Evolutionary conservation across 2,888 invertebrate species (phyloP).

Genomic region (Drosophila neonasuta): DNA sequence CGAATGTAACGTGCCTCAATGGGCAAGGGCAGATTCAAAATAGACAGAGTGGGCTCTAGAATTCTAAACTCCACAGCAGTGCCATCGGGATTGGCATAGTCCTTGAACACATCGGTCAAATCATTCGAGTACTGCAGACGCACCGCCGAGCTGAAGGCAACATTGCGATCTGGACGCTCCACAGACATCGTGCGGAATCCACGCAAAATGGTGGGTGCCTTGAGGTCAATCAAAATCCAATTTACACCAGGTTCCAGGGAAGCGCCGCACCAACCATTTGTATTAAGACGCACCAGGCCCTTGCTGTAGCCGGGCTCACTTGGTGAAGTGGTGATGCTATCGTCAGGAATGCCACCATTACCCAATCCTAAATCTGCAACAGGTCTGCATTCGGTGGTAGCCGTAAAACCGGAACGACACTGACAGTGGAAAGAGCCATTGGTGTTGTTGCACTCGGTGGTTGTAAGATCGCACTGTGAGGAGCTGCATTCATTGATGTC

Average conservation of each 20-base stretch:
- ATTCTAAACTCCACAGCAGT: conserved; percentile 96
- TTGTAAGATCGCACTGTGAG: conserved; percentile 94
- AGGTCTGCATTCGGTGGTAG: conserved; percentile 94
- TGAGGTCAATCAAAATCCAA: conserved; percentile 93
- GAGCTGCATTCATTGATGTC: conserved; percentile 95
- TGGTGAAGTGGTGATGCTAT: conserved; percentile 92
- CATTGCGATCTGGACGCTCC: conserved; percentile 89
- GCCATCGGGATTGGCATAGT: conserved; percentile 95
- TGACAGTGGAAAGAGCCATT: conserved; percentile 95
- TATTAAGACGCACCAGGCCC: conserved; percentile 91
- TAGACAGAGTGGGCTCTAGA: conserved; percentile 93
- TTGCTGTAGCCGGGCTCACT: conserved; percentile 92
- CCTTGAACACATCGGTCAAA: conserved; percentile 93
- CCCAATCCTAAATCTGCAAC: conserved; percentile 91
- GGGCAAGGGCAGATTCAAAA: conserved; percentile 93
- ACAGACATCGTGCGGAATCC: conserved; percentile 96
- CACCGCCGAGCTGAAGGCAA: conserved; percentile 95
- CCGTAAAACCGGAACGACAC: conserved; percentile 91
- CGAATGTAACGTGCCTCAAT: conserved; percentile 94
- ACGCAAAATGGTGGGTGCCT: conserved; percentile 93
- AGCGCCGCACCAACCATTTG: conserved; percentile 95
- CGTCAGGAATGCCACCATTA: conserved; percentile 94
- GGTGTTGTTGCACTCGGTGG: conserved; percentile 94
- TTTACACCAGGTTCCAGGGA: conserved; percentile 93
- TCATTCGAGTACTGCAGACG: conserved; percentile 93